A percentile compares a stretch with the other conserved stretches of the same genome.
phyloP scores from a whole-genome alignment of 2,797 vertebrate species.

The Podarcis lilfordi region DNA sequence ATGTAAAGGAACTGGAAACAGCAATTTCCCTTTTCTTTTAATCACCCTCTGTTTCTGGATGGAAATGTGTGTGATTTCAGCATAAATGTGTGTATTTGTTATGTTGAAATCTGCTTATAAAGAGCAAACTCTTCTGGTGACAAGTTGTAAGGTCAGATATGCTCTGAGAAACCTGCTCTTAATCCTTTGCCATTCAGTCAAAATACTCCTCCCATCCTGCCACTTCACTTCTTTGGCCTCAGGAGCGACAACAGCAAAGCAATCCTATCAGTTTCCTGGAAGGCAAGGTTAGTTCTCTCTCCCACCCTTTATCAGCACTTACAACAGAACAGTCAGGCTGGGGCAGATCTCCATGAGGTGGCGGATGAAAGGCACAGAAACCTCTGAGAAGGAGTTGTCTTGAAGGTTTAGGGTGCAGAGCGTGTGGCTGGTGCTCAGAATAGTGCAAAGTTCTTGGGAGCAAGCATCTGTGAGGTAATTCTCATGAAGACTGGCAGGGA shows the following conservation, averaged over 20 bases:
- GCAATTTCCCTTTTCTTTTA: background rate
- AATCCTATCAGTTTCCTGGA: background rate
- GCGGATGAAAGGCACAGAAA: background rate
- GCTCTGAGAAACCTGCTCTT: background rate
- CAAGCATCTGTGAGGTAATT: conserved; percentile 29
- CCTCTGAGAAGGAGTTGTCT: conserved; percentile 12
- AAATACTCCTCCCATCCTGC: background rate
- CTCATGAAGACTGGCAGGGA: conserved; percentile 18
- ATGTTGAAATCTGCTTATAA: background rate
- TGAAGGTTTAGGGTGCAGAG: background rate
- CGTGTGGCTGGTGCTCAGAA: conserved; percentile 5
- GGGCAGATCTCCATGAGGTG: conserved; percentile 14
- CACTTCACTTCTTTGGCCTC: background rate
- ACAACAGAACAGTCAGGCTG: background rate
- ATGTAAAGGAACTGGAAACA: background rate
- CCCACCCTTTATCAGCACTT: background rate
- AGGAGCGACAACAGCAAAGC: background rate
- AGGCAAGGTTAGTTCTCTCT: background rate
- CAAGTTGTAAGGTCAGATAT: background rate
- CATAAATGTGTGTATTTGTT: background rate
- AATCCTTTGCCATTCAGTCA: background rate
- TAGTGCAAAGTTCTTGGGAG: conserved; percentile 18
- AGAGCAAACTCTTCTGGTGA: background rate
- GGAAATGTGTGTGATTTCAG: background rate
- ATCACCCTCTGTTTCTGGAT: background rate